Base-by-base conservation (phyloP, 2,888 invertebrate species). In the Drosophila mercatorum region DNA sequence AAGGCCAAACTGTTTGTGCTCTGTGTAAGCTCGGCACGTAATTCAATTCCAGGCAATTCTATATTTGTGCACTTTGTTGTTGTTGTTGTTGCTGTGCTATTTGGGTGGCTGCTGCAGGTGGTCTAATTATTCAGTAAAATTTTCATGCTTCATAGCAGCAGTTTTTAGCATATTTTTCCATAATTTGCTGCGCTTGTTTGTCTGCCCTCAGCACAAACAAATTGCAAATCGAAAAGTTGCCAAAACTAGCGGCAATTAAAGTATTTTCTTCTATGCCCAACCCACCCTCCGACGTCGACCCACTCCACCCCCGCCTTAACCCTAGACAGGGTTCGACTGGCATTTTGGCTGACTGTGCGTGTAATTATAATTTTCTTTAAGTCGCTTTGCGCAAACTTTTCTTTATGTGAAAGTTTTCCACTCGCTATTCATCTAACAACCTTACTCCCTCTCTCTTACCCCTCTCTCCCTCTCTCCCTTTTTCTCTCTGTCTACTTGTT, bases 281-380 rank as follows among this genome's bases (percentile, higher is more conserved):
- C n/a, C 12, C 38, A 38, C 11, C 1, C 10, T 2, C 28, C 28
- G 5, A 28, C 10, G 22, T 22, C 22, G 22, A 22, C 8, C 40
- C 26, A 28, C 6, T 52, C 5, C 58, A 47, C 17, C 22, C 11
- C 14, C 7, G 31, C 49, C 8, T n/a, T 55, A 72, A 56, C 68
- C 67, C 72, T 40, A 46, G 40, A 53, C 52, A 38, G 51, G 65
- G 67, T 74, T 78, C 68, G 77, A 79, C 78, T 69, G 72, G 49
- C 70, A 79, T 86, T 86, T 86, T 85, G 87, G 85, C 85, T 85
- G 87, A 85, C 85, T 85, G 88, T 85, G 86, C 88, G 88, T 86
- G 88, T 86, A 88, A 86, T 88, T 86, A 86, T 88, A 83, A 86
- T 85, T 88, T 86, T 87, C 84, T 78, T 80, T 87, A 85, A 85